Conservation (phyloP, 2,113 vertebrate genomes). For the Engraulis encrasicolus region DNA sequence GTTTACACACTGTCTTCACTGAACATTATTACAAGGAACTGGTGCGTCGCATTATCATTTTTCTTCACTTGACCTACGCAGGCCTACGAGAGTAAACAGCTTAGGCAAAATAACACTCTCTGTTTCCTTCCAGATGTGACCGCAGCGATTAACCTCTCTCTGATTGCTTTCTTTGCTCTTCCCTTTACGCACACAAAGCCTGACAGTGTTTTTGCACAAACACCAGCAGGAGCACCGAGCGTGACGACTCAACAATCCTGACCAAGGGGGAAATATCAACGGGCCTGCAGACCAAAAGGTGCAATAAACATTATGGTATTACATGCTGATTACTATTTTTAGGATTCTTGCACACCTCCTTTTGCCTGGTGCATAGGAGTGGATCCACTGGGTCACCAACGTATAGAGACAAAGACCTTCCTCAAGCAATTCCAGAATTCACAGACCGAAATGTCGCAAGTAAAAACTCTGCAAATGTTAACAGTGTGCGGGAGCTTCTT, state of each 20-base stretch:
- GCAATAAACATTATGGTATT: not conserved
- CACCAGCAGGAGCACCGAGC: not conserved
- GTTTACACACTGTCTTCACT: not conserved
- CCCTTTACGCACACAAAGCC: not conserved
- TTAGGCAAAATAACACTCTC: not conserved
- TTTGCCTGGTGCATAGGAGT: too few relatives aligned
- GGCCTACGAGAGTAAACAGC: not conserved
- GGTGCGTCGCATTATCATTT: not conserved
- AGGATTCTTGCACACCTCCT: too few relatives aligned
- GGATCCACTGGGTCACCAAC: too few relatives aligned
- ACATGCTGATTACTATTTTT: not conserved
- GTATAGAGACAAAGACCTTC: too few relatives aligned
- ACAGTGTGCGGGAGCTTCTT: too few relatives aligned
- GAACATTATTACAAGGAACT: not conserved
- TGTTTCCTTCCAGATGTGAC: not conserved
- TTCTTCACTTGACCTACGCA: not conserved
- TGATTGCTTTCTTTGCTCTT: not conserved
- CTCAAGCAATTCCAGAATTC: too few relatives aligned
- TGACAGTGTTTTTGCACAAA: constrained; percentile 1
- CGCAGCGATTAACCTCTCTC: not conserved
- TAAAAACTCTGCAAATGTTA: too few relatives aligned
- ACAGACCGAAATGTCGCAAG: too few relatives aligned
- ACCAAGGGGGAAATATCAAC: not conserved
- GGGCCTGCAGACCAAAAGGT: not conserved
- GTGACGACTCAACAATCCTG: not conserved